Base-by-base conservation (phyloP, 2,797 vertebrate genomes). In the Coregonus ussuriensis region DNA sequence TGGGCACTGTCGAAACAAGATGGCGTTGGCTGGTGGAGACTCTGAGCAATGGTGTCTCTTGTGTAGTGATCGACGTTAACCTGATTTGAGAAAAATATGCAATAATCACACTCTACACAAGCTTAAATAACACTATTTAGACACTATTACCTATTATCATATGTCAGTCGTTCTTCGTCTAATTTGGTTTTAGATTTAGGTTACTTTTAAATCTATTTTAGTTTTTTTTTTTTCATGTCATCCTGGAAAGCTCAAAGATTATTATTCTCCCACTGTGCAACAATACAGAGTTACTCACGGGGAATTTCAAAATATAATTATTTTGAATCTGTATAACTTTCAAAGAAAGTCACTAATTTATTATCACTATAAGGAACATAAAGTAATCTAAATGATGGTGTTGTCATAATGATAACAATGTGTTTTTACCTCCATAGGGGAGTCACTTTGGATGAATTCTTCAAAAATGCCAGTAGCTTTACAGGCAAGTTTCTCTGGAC, bases 31-130 rank as follows among this genome's bases (percentile, higher is more conserved):
- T 93, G 90, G 62, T 94, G 93, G 33, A 97, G 92, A 56, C 90
- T 95, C 88, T 94, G 93, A 0, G 90, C 89, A 15, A 97, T 96
- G 59, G 81, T 79, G 3, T 93, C 93, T 93, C 90, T 95, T 29
- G 95, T 96, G 80, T 95, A 91, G 85, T 95, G 96, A 90, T 98
- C 96, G 85, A 97, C 90, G 84, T 97, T 97, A 68, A 97, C 94
- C 96, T 96, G 89, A 47, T 47, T 47, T 47, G 41, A 81, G 93
- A 92, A 47, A 29, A 29, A 16, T 7, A 53, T 63, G 2, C n/a
- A 52, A 53, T 71, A 14, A 53, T 52, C 31, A n/a, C 31, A 59
- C 18, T 3, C 7, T 9, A 11, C 6, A 51, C 29, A 65, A 68
- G 9, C 25, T 56, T 56, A 29, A 47, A 47, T 47, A 47, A 59